These are phyloP conservation scores for Umimayanthus kanabou DNA, from an alignment of 92 coral and sea anemone genomes.

Conservation along the genomic window DNA sequence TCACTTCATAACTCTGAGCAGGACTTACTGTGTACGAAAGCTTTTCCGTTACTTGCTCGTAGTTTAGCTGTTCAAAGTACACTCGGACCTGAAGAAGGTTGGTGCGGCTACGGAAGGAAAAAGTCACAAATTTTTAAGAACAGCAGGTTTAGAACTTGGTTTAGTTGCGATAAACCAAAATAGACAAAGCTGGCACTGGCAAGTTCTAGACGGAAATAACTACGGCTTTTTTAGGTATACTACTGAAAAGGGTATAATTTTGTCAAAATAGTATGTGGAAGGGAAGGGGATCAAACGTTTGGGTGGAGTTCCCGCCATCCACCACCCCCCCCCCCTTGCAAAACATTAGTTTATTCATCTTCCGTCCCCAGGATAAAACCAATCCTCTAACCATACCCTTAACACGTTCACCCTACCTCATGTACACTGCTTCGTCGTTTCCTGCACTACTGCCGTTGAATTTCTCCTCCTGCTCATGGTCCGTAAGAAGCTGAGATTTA, in stretches of 20 bases:
- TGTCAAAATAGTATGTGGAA: no score
- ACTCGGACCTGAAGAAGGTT: conserved; percentile 38
- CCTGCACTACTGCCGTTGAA: not conserved
- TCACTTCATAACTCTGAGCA: not conserved
- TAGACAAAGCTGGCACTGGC: no score
- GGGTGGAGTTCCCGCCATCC: no score
- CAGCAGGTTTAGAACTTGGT: no score
- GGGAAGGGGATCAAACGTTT: no score
- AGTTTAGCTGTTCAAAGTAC: conserved; percentile 36
- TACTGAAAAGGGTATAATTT: no score
- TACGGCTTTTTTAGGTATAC: no score
- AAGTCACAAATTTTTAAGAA: no score
- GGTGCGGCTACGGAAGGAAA: conserved; percentile 3
- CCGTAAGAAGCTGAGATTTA: not conserved
- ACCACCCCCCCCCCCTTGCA: no score
- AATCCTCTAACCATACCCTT: not conserved
- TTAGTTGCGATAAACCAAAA: no score
- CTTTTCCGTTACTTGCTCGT: conserved; percentile 41
- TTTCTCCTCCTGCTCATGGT: not conserved
- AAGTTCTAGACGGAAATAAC: no score
- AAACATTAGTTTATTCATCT: no score
- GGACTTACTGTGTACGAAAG: conserved; percentile 35
- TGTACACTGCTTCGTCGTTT: not conserved
- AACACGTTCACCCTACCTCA: not conserved
- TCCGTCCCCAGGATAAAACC: not conserved